Evolutionary conservation across 2,888 invertebrate genomes (phyloP), one percentile per base, ranked within the genome.

Genomic region (Drosophila testacea): DNA sequence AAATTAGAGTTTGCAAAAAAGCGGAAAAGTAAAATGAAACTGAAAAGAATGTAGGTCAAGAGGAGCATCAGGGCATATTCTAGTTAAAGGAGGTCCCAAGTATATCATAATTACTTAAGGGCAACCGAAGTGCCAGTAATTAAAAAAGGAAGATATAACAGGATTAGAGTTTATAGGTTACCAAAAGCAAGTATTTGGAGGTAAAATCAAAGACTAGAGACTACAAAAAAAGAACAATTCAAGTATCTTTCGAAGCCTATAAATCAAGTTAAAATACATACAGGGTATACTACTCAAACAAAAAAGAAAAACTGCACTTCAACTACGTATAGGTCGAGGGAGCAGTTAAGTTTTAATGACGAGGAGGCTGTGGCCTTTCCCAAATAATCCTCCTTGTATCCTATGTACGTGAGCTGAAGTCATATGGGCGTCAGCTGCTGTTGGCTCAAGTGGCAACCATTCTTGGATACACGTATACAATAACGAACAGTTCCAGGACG

Each of bases 271-370:
- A 1, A 34, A 9, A 34, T 4, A 34, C 42, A 30, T 30, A 50
- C 28, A 41, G 32, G 16, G 46, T 57, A 38, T 46, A 27, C n/a
- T 6, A 10, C 28, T n/a, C 46, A 5, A 47, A 16, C 2, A 34
- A 30, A 38, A 30, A 28, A 27, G 36, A 3, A n/a, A 28, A 28
- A 46, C n/a, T n/a, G 22, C 32, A 39, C 42, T 30, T 36, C 16
- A 54, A 66, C 16, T 22, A 48, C 27, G 28, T 30, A 22, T 27
- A 38, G 48, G 64, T 34, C 60, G 41, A 57, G 67, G 72, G 73
- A 68, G 81, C 64, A 61, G 67, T 59, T 64, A 73, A 77, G 81
- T 50, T 38, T 47, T 57, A 73, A 77, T 67, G 79, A 66, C 52
- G 56, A 61, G 61, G 63, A 60, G 46, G 62, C 74, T 59, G 54